Evolutionary conservation across 2,113 vertebrate species (phyloP).

Genomic region (Aphelocoma coerulescens): DNA sequence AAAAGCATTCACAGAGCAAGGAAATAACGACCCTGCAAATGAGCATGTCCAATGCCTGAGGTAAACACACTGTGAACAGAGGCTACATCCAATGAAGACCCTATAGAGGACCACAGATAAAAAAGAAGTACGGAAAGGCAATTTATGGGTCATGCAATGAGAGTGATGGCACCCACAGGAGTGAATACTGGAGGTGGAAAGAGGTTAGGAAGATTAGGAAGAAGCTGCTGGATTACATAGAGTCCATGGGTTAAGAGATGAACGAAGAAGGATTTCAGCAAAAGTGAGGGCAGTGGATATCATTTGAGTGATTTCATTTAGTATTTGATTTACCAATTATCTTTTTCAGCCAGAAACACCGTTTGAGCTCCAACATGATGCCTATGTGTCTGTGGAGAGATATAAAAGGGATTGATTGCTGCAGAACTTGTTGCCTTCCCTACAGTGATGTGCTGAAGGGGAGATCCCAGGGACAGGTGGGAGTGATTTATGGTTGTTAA

Average conservation of each 20-base stretch:
- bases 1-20: background rate
- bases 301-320: background rate
- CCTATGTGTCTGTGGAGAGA: conserved; percentile 7
- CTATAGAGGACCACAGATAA: background rate
- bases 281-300: background rate
- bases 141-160: background rate
- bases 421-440: conserved; percentile 40
- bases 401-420: conserved; percentile 44
- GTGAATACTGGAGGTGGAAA: background rate
- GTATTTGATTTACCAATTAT: conserved; percentile 32
- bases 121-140: background rate
- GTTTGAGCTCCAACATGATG: background rate
- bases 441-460: background rate
- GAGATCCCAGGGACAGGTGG: conserved; percentile 7
- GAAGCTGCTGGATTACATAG: background rate
- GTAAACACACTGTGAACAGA: background rate
- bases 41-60: background rate
- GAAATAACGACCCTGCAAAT: background rate
- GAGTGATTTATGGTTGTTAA: conserved; percentile 11
- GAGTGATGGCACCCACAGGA: background rate
- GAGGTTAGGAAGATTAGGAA: background rate
- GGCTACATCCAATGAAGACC: background rate
- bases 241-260: background rate
- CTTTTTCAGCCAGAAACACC: background rate
- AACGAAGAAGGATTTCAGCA: background rate